Evolutionary conservation across 2,797 vertebrate species (phyloP), one percentile per base, ranked within the genome.

Genomic region (Onychomys torridus): DNA sequence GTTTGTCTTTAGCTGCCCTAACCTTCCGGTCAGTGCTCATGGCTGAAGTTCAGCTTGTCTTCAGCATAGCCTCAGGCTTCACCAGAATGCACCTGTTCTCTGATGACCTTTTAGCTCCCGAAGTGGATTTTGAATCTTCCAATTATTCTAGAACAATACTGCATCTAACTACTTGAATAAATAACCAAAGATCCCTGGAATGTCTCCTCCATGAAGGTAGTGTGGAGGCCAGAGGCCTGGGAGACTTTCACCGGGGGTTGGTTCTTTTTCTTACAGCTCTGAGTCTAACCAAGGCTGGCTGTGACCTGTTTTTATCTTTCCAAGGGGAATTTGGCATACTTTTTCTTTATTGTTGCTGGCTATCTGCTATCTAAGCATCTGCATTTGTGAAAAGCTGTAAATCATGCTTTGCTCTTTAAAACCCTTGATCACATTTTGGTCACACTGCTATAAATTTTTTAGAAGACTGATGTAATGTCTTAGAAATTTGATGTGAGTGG

Each of bases 371-470:
- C 71, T 63, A 69, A 52, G 17, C 52, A 25, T 91, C 71, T 96
- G 82, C 63, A 63, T 86, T 94, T 89, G 34, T 86, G 90, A 82
- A 89, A 92, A 89, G 46, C 75, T 94, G 2, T 49, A 89, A 89
- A 92, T 46, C 23, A 52, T 84, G 57, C 21, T 93, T 83, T 57
- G 27, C 84, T 95, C 49, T 94, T 94, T 82, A 49, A 96, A 95
- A 91, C 14, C 37, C 61, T 88, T 46, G 17, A 55, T 27, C 77
- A 71, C 83, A 46, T 67, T 94, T 77, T 86, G 79, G 52, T 89
- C 78, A 63, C 57, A 55, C 40, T 49, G 63, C 88, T 94, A 65
- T 69, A 52, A 55, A 92, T 92, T 55, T 25, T 75, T 95, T 55
- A 3, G 16, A 81, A 94, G 59, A 89, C 32, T 78, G 82, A 69